Percentiles rank a stretch among this genome's conserved stretches.
These are phyloP conservation scores for Cenopis cana DNA, from an alignment of 2,888 invertebrate species.

Conservation along the genomic window DNA sequence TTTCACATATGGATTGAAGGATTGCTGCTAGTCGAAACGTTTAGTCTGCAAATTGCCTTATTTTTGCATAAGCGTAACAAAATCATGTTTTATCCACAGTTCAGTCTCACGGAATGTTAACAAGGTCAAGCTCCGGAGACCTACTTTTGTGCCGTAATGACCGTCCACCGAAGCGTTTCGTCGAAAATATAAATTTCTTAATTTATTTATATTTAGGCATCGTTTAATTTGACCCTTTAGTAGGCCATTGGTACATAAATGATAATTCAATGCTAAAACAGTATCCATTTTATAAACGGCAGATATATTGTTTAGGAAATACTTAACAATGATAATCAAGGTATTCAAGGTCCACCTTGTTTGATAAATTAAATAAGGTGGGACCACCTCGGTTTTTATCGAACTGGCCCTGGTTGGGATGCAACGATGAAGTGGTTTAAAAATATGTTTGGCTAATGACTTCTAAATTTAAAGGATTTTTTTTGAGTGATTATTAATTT, in stretches of 20 bases:
- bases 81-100: constrained; percentile 13
- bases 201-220: constrained; percentile 17
- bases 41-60: neutral
- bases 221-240: neutral
- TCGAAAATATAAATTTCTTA: constrained; percentile 6
- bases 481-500: too few relatives aligned
- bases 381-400: too few relatives aligned
- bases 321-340: too few relatives aligned
- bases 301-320: neutral
- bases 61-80: neutral
- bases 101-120: constrained; percentile 38
- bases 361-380: too few relatives aligned
- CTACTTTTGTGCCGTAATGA: constrained; percentile 42
- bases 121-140: constrained; percentile 40
- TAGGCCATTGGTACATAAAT: neutral
- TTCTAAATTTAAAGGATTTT: too few relatives aligned
- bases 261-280: neutral
- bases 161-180: constrained; percentile 37
- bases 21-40: too few relatives aligned
- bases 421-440: too few relatives aligned
- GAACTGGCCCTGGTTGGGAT: too few relatives aligned
- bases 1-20: neutral
- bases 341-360: too few relatives aligned
- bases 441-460: too few relatives aligned
- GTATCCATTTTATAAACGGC: neutral